These are phyloP conservation scores for Therioaphis trifolii DNA, from an alignment of 2,888 invertebrate species.

Conservation along the genomic window DNA sequence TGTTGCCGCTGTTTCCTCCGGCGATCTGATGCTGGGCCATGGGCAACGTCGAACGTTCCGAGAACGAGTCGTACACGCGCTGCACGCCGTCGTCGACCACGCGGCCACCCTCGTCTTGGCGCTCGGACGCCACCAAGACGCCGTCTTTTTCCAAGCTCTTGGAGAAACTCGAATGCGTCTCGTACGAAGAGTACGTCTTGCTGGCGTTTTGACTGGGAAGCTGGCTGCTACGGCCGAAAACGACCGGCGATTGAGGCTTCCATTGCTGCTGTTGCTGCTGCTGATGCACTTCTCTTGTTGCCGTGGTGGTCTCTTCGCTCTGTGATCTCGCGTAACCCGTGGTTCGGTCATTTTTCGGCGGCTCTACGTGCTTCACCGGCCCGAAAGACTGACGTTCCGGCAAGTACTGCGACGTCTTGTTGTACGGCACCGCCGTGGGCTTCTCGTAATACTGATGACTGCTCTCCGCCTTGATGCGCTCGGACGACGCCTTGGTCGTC, in stretches of 20 bases:
- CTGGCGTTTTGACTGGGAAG: too few relatives aligned
- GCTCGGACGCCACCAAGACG: slow-evolving; percentile 27
- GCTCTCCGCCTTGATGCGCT: not conserved
- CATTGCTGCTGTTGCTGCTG: slow-evolving; percentile 27
- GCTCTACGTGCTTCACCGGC: slow-evolving; percentile 37
- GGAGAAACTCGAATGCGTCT: slow-evolving; percentile 37
- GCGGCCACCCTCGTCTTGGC: slow-evolving; percentile 27
- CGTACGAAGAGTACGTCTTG: slow-evolving; percentile 16
- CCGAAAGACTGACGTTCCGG: not conserved
- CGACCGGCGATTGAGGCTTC: slow-evolving; percentile 12
- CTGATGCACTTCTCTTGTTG: too few relatives aligned
- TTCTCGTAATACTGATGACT: not conserved
- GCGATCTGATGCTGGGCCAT: not conserved
- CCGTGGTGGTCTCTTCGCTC: slow-evolving; percentile 16
- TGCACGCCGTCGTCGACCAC: slow-evolving; percentile 25
- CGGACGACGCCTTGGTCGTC: not conserved
- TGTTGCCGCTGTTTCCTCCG: slow-evolving; percentile 7
- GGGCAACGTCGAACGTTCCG: slow-evolving; percentile 30
- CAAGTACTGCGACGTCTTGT: slow-evolving; percentile 13
- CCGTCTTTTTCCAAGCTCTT: slow-evolving; percentile 40
- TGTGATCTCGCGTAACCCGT: slow-evolving; percentile 15
- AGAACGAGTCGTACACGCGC: slow-evolving; percentile 27
- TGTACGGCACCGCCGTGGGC: too few relatives aligned
- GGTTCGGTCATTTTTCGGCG: not conserved
- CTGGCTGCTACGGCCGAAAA: not conserved